phyloP scores from a whole-genome alignment of 2,113 vertebrate genomes.

The Anas platyrhynchos region DNA sequence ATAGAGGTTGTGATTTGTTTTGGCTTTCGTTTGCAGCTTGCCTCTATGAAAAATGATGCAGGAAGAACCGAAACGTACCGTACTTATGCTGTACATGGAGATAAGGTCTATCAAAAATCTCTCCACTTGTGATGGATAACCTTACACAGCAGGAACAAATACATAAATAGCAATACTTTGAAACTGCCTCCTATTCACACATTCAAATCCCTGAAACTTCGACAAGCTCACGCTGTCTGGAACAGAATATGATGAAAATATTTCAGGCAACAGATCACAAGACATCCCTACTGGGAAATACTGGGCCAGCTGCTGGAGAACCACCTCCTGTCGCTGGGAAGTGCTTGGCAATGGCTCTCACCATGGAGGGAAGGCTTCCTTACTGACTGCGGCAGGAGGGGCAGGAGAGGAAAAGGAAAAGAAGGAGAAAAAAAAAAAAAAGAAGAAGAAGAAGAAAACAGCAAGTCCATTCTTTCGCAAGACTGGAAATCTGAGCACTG shows the following conservation, averaged over 20 bases:
- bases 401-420: not conserved
- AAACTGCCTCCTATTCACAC: not conserved
- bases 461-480: not conserved
- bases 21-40: constrained; percentile 53
- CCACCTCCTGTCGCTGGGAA: not conserved
- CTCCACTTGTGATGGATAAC: constrained; percentile 32
- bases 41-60: constrained; percentile 62
- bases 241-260: not conserved
- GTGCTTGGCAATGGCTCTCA: not conserved
- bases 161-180: constrained; percentile 1
- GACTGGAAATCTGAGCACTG: not conserved
- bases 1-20: constrained; percentile 54
- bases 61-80: constrained; percentile 21
- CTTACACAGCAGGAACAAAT: constrained; percentile 11
- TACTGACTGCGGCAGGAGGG: not conserved
- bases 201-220: not conserved
- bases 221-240: not conserved
- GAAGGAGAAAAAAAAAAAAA: fast-evolving
- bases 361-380: not conserved
- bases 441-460: not conserved
- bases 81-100: constrained; percentile 39
- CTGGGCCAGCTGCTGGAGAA: not conserved
- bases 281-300: not conserved
- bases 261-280: not conserved
- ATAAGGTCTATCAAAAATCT: constrained; percentile 45